phyloP scores from a whole-genome alignment of 2,113 vertebrate species.

The Dicentrarchus labrax region DNA sequence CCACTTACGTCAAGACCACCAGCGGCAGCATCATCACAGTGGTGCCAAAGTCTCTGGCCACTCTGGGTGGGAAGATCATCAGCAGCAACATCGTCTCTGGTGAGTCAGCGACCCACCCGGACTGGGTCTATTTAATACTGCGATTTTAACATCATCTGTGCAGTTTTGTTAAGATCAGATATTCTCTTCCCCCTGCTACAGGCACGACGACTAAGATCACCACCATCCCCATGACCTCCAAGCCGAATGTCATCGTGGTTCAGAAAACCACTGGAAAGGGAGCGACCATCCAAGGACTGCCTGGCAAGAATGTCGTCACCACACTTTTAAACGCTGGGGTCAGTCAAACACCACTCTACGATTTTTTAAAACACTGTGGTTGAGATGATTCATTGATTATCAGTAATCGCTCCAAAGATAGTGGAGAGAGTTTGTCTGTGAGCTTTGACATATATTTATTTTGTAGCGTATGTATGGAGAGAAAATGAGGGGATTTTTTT shows the following conservation, averaged over 20 bases:
- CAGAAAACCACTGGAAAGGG: constrained; percentile 98
- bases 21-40: constrained; percentile 99
- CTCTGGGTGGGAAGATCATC: constrained; percentile 96
- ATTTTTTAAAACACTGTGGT: not conserved
- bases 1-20: constrained; percentile 97
- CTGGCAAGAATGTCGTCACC: constrained; percentile 97
- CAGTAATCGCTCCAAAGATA: not conserved
- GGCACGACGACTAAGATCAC: constrained; percentile 99
- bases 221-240: constrained; percentile 98
- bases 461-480: no score
- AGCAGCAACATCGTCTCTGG: constrained; percentile 98
- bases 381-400: not conserved
- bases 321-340: constrained; percentile 97
- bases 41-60: constrained; percentile 96
- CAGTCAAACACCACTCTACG: constrained; percentile 65
- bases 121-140: not conserved
- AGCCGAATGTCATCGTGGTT: constrained; percentile 99
- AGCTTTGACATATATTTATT: not conserved
- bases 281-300: constrained; percentile 96
- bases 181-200: constrained; percentile 53
- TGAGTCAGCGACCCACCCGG: constrained; percentile 66
- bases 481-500: not conserved
- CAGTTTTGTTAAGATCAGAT: not conserved
- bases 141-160: not conserved
- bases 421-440: not conserved